Conservation (phyloP, 2,797 vertebrate species). For the Austrolebias charrua region DNA sequence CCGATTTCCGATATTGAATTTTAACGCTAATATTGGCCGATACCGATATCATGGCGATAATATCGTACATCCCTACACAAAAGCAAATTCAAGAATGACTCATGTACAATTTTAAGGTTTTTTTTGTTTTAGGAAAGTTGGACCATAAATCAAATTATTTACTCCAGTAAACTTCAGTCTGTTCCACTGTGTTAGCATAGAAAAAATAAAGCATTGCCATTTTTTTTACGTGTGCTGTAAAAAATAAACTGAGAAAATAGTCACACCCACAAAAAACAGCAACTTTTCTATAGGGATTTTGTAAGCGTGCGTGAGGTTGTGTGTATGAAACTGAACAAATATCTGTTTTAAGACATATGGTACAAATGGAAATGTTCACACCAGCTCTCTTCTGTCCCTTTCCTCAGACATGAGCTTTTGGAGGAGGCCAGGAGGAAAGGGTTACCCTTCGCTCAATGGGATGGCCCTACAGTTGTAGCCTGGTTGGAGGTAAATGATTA, state of each 20-base stretch:
- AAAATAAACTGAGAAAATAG: slow-evolving; percentile 36
- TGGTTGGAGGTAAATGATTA: slow-evolving; percentile 89
- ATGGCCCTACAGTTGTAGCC: slow-evolving; percentile 94
- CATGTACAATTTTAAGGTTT: background rate
- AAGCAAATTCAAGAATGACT: background rate
- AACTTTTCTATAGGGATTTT: slow-evolving; percentile 17
- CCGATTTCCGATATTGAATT: no score
- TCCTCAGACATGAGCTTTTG: slow-evolving; percentile 91
- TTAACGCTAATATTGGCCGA: no score
- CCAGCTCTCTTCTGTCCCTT: slow-evolving; percentile 45
- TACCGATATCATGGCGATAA: no score
- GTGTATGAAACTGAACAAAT: slow-evolving; percentile 23
- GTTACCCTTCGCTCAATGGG: slow-evolving; percentile 97
- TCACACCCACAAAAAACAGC: background rate
- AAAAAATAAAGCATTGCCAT: slow-evolving; percentile 42
- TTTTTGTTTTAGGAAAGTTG: background rate
- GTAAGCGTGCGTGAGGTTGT: slow-evolving; percentile 10
- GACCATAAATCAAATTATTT: no score
- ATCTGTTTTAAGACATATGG: slow-evolving; percentile 16
- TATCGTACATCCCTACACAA: no score
- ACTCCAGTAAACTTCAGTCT: background rate
- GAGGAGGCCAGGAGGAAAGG: slow-evolving; percentile 97
- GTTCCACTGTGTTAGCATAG: slow-evolving; percentile 10
- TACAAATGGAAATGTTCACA: slow-evolving; percentile 17
- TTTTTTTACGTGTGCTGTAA: slow-evolving; percentile 29